These are phyloP conservation scores for Ardeotis arabs DNA, from an alignment of 2,113 vertebrate species.

Conservation along the genomic window DNA sequence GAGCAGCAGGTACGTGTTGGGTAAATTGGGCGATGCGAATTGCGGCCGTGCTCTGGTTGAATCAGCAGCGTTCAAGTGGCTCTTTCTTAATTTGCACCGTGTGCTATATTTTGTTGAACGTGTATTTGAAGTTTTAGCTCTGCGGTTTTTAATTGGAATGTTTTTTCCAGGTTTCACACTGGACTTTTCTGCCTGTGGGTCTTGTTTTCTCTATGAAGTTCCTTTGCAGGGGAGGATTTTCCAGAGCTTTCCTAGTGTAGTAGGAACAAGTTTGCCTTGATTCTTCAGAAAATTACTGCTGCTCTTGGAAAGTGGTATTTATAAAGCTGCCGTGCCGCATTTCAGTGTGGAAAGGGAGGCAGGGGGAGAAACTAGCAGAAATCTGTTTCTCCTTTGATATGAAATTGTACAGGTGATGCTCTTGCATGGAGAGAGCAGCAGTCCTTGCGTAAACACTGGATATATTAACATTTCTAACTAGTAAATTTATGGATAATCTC, in stretches of 20 bases:
- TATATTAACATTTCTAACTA: constrained; percentile 50
- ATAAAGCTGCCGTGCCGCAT: background rate
- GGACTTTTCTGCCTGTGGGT: background rate
- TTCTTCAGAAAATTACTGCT: background rate
- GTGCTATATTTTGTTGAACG: background rate
- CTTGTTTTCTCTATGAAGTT: background rate
- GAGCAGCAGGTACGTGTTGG: background rate
- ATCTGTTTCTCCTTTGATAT: background rate
- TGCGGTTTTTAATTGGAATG: background rate
- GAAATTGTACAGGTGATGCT: background rate
- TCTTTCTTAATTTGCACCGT: background rate
- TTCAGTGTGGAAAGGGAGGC: background rate
- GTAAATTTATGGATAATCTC: constrained; percentile 64
- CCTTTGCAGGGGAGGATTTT: background rate
- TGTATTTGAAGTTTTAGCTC: background rate
- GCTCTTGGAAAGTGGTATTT: background rate
- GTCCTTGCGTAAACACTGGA: constrained; percentile 2
- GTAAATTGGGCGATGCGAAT: background rate
- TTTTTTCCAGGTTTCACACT: background rate
- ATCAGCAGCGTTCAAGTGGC: background rate
- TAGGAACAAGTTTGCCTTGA: background rate
- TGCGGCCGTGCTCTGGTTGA: background rate
- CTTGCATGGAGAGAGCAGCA: background rate
- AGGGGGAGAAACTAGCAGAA: background rate
- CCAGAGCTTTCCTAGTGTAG: background rate